Percentiles rank a stretch among this genome's conserved stretches.
phyloP scores from a whole-genome alignment of 2,888 invertebrate species.

The Crematogaster levior region DNA sequence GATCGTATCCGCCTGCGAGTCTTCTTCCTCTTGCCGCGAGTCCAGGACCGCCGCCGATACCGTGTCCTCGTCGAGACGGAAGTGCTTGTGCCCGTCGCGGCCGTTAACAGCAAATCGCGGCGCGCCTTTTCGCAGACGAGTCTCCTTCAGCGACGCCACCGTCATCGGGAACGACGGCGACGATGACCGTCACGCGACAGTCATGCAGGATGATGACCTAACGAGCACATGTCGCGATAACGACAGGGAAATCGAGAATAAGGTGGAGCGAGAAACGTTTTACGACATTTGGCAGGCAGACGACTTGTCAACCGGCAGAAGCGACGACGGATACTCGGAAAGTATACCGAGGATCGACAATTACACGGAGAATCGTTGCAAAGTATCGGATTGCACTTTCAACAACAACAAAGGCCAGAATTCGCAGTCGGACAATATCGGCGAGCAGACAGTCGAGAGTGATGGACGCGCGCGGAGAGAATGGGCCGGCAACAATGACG shows the following conservation, averaged over 20 bases:
- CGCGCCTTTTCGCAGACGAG: conserved; percentile 69
- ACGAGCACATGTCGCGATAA: conserved; percentile 35
- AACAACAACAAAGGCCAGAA: neutral
- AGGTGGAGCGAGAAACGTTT: conserved; percentile 54
- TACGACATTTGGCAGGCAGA: conserved; percentile 67
- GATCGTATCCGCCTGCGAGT: conserved; percentile 47
- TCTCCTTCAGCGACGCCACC: conserved; percentile 73
- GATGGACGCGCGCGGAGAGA: conserved; percentile 3
- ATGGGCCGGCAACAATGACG: conserved; percentile 15
- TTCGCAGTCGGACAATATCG: conserved; percentile 15
- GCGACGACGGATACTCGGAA: conserved; percentile 68
- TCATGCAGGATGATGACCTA: conserved; percentile 70
- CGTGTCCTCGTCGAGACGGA: conserved; percentile 66
- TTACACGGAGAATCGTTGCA: conserved; percentile 22
- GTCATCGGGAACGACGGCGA: conserved; percentile 57
- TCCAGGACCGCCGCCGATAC: neutral
- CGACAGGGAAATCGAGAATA: conserved; percentile 18
- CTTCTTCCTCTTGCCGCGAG: conserved; percentile 18
- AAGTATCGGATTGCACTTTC: conserved; percentile 23
- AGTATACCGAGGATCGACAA: conserved; percentile 42
- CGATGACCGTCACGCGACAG: conserved; percentile 30
- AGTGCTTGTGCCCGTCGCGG: conserved; percentile 68
- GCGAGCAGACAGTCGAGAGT: conserved; percentile 17
- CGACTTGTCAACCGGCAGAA: conserved; percentile 50
- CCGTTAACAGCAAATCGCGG: conserved; percentile 70